These are phyloP conservation scores for Poecile montanus DNA, from an alignment of 2,797 vertebrate genomes.

Conservation along the genomic window DNA sequence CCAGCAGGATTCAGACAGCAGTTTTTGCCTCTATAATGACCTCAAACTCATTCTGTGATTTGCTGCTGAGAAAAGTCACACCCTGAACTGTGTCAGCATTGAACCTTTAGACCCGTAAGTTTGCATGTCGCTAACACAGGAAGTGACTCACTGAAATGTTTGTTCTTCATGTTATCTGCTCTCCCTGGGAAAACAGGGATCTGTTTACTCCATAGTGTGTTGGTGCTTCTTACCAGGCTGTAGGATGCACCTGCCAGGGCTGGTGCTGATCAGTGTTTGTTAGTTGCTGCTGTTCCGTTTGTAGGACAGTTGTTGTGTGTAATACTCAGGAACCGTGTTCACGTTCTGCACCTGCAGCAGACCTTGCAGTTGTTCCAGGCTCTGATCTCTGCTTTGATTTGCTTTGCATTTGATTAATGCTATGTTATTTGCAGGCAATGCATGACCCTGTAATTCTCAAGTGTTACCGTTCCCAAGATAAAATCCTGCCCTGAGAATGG, in stretches of 20 bases:
- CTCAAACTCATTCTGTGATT: background rate
- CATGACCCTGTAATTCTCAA: background rate
- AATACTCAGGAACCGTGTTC: background rate
- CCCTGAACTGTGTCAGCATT: background rate
- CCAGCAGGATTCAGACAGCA: background rate
- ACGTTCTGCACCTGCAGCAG: background rate
- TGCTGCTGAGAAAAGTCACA: background rate
- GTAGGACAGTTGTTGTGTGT: background rate
- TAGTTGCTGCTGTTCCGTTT: background rate
- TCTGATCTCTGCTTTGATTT: background rate
- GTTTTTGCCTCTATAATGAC: background rate
- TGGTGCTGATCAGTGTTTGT: background rate
- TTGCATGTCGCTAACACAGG: background rate
- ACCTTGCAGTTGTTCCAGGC: background rate
- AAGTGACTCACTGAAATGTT: constrained; percentile 49
- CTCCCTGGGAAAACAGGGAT: background rate
- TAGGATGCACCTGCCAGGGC: background rate
- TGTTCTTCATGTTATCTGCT: background rate
- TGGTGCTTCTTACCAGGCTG: background rate
- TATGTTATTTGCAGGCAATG: fast-evolving
- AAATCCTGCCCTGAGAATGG: background rate
- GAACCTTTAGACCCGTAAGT: background rate
- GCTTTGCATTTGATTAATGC: background rate
- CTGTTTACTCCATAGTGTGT: fast-evolving
- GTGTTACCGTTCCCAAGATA: background rate